Percentiles rank a stretch among this genome's conserved stretches.
Evolutionary conservation across 2,797 vertebrate species (phyloP).

Genomic region (Rachycentron canadum): DNA sequence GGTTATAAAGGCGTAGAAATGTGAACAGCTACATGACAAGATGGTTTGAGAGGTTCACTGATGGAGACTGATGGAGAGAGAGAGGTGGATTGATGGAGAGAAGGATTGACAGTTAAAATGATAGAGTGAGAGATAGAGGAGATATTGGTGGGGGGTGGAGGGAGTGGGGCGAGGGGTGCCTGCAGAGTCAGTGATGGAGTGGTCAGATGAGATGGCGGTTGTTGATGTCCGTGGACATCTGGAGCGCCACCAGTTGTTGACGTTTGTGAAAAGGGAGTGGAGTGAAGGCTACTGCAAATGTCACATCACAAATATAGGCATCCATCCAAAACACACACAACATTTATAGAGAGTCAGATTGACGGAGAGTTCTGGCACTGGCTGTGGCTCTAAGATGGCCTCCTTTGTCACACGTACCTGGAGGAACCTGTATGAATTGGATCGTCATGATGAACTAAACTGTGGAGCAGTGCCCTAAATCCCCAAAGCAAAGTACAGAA

Average conservation of each 20-base stretch:
- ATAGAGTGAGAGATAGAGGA: conserved; percentile 44
- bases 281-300: conserved; percentile 1
- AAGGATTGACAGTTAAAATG: conserved; percentile 62
- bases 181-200: conserved; percentile 42
- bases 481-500: conserved; percentile 56
- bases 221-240: conserved; percentile 35
- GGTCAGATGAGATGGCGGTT: conserved; percentile 38
- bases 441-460: conserved; percentile 44
- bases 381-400: conserved; percentile 13
- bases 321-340: conserved; percentile 9
- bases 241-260: background rate
- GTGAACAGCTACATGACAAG: conserved; percentile 28
- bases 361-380: conserved; percentile 16
- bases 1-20: conserved; percentile 12
- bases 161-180: background rate
- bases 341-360: conserved; percentile 36
- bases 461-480: conserved; percentile 39
- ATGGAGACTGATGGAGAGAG: conserved; percentile 26
- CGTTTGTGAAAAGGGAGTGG: conserved; percentile 3
- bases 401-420: conserved; percentile 36
- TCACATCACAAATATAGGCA: background rate
- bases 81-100: conserved; percentile 40
- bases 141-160: conserved; percentile 28
- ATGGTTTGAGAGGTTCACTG: conserved; percentile 45
- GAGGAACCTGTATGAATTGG: conserved; percentile 33